phyloP scores from a whole-genome alignment of 2,888 invertebrate genomes.

The Pimpla rufipes region DNA sequence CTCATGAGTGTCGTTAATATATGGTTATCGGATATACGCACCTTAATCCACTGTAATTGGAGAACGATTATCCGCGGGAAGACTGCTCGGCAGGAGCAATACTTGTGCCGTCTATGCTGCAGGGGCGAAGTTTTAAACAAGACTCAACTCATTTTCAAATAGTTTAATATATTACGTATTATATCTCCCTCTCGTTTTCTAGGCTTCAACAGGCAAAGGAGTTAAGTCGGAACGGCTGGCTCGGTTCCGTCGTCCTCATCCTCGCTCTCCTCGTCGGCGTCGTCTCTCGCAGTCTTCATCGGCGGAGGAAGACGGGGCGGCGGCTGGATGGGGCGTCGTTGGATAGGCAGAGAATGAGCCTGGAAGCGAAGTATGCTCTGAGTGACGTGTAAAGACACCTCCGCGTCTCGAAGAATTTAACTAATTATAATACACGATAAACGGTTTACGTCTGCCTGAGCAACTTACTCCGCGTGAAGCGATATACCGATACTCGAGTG shows the following conservation, averaged over 20 bases:
- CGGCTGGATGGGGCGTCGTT: constrained; percentile 55
- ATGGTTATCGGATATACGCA: too few species aligned
- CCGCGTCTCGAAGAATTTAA: constrained; percentile 84
- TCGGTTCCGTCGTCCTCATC: constrained; percentile 73
- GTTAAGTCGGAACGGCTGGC: constrained; percentile 83
- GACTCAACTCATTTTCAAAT: constrained; percentile 84
- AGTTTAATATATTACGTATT: constrained; percentile 83
- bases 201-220: constrained; percentile 80
- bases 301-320: constrained; percentile 69
- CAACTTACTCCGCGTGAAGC: constrained; percentile 79
- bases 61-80: constrained; percentile 22
- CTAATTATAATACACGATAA: constrained; percentile 85
- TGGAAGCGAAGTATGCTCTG: constrained; percentile 83
- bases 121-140: constrained; percentile 83
- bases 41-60: background rate
- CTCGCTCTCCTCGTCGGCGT: constrained; percentile 55
- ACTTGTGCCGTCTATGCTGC: constrained; percentile 62
- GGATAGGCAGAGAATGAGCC: constrained; percentile 79
- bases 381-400: constrained; percentile 85
- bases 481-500: constrained; percentile 80
- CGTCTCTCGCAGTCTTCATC: constrained; percentile 58
- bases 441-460: constrained; percentile 83
- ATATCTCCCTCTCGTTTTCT: constrained; percentile 66
- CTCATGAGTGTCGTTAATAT: too few species aligned
- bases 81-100: constrained; percentile 49